Evolutionary conservation across 2,888 invertebrate genomes (phyloP).

Genomic region (Plagiodera versicolora): DNA sequence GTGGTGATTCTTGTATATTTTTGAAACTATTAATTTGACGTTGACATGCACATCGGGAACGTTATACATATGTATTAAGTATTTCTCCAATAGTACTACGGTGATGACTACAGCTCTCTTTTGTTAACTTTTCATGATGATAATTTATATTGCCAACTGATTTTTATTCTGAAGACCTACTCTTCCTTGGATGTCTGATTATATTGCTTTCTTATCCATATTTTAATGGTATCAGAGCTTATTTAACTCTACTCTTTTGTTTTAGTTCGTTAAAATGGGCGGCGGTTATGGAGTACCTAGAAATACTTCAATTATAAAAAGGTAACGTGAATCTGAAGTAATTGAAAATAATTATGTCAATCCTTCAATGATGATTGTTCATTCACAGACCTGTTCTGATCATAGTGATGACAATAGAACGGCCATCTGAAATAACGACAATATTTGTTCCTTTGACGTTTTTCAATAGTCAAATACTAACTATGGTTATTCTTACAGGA

Average conservation of each 20-base stretch:
- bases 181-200: conserved; percentile 16
- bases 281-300: neutral
- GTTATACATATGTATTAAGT: too few species aligned
- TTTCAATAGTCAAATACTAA: neutral
- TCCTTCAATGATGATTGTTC: conserved; percentile 44
- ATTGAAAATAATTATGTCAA: too few species aligned
- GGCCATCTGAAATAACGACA: conserved; percentile 37
- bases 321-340: too few species aligned
- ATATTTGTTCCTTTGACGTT: neutral
- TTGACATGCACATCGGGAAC: too few species aligned
- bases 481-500: neutral
- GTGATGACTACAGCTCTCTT: neutral
- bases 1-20: too few species aligned
- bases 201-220: neutral
- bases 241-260: neutral
- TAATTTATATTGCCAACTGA: conserved; percentile 10
- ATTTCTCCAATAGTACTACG: too few species aligned
- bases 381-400: conserved; percentile 45
- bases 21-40: too few species aligned
- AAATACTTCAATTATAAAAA: neutral
- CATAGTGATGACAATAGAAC: conserved; percentile 39
- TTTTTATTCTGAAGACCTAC: conserved; percentile 1
- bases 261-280: neutral
- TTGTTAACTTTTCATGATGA: neutral
- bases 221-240: neutral